A percentile compares a stretch with the other conserved stretches of the same genome.
Conservation (phyloP, 2,888 invertebrate genomes). For the Agrochola lota region DNA sequence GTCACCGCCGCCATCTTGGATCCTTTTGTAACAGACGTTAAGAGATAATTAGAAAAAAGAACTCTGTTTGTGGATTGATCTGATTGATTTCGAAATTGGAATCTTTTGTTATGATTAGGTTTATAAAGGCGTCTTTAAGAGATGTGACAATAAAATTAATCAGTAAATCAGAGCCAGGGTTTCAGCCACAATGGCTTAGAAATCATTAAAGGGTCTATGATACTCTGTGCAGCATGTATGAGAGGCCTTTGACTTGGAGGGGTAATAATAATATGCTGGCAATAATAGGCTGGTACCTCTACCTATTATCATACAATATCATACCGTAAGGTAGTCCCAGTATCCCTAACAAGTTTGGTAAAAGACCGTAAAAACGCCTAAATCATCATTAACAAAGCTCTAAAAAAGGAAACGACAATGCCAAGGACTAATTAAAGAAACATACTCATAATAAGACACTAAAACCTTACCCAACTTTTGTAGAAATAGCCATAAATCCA, state of each 20-base stretch:
- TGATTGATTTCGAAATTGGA: conserved; percentile 59
- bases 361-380: conserved; percentile 12
- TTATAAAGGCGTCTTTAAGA: neutral
- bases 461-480: conserved; percentile 33
- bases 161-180: neutral
- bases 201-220: neutral
- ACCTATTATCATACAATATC: neutral
- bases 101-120: conserved; percentile 36
- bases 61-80: conserved; percentile 46
- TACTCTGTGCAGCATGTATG: neutral
- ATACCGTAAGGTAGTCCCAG: neutral
- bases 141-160: neutral
- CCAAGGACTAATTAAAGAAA: conserved; percentile 48
- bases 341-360: neutral
- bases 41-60: conserved; percentile 62
- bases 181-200: neutral
- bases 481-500: conserved; percentile 45
- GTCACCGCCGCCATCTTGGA: conserved; percentile 66
- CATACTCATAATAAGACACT: conserved; percentile 24
- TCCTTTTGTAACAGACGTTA: conserved; percentile 66
- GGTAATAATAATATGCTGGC: too few species aligned
- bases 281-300: neutral
- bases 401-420: conserved; percentile 36
- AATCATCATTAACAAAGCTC: conserved; percentile 36
- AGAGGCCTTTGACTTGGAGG: neutral